phyloP scores from a whole-genome alignment of 2,888 invertebrate genomes.

The Julus scandinavius region DNA sequence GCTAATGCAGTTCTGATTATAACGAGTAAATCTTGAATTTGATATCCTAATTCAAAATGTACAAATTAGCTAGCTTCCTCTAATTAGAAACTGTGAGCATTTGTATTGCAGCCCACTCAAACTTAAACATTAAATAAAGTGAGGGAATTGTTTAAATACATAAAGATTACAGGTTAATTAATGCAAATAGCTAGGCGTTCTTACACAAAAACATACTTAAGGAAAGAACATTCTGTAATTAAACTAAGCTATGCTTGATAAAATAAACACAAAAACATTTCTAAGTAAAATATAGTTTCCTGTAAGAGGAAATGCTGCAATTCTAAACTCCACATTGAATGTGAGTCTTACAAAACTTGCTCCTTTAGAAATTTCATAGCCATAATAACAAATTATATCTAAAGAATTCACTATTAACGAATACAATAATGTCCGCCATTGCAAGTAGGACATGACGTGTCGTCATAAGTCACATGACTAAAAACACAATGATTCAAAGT shows the following conservation, averaged over 20 bases:
- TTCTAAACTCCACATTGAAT: not conserved
- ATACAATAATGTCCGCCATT: too few species aligned
- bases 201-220: not conserved
- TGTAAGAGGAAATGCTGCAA: not conserved
- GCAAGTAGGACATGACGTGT: too few species aligned
- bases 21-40: slow-evolving; percentile 23
- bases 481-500: too few species aligned
- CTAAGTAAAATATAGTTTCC: not conserved
- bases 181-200: not conserved
- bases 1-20: not conserved
- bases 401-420: too few species aligned
- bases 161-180: not conserved
- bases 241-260: not conserved
- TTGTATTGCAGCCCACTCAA: not conserved
- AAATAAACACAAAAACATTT: not conserved
- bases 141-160: not conserved
- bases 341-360: not conserved
- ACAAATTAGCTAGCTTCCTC: not conserved
- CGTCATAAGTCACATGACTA: too few species aligned
- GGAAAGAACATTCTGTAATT: not conserved
- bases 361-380: not conserved
- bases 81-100: not conserved
- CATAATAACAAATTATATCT: not conserved
- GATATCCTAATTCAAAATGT: not conserved
- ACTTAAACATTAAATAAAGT: not conserved